A percentile compares a stretch with the other conserved stretches of the same genome.
phyloP scores from a whole-genome alignment of 2,797 vertebrate species.

The Poecilia velifera region DNA sequence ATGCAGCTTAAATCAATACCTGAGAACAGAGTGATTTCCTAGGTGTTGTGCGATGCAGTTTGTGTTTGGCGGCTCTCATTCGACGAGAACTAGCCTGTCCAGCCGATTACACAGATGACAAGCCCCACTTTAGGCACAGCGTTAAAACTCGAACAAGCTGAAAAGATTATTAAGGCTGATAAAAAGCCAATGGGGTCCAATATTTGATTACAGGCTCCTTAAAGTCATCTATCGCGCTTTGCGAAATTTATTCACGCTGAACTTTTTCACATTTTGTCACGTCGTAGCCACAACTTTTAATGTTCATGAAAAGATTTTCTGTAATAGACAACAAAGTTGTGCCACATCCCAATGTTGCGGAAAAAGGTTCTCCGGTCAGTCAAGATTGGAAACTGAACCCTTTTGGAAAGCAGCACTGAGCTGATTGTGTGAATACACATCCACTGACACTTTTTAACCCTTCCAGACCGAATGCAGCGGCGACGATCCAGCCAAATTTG shows the following conservation, averaged over 20 bases:
- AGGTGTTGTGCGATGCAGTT: slow-evolving; percentile 38
- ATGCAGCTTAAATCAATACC: slow-evolving; percentile 67
- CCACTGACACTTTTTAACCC: too few relatives aligned
- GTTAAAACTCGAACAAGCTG: slow-evolving; percentile 15
- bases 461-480: too few relatives aligned
- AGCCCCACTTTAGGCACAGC: slow-evolving; percentile 7
- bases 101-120: slow-evolving; percentile 38
- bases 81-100: slow-evolving; percentile 38
- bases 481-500: too few relatives aligned
- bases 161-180: not conserved
- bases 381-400: not conserved
- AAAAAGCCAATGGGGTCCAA: not conserved
- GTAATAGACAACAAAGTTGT: not conserved
- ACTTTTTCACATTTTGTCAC: not conserved
- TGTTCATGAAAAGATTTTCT: not conserved
- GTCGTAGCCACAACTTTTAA: not conserved
- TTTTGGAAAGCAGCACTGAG: not conserved
- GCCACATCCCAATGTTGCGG: not conserved
- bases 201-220: not conserved
- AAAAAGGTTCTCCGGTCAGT: not conserved
- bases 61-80: slow-evolving; percentile 32
- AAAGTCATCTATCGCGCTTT: not conserved
- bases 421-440: not conserved
- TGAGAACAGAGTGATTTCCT: slow-evolving; percentile 54
- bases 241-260: not conserved